Evolutionary conservation across 2,113 vertebrate species (phyloP), one percentile per base, ranked within the genome.

Genomic region (Phainopepla nitens): DNA sequence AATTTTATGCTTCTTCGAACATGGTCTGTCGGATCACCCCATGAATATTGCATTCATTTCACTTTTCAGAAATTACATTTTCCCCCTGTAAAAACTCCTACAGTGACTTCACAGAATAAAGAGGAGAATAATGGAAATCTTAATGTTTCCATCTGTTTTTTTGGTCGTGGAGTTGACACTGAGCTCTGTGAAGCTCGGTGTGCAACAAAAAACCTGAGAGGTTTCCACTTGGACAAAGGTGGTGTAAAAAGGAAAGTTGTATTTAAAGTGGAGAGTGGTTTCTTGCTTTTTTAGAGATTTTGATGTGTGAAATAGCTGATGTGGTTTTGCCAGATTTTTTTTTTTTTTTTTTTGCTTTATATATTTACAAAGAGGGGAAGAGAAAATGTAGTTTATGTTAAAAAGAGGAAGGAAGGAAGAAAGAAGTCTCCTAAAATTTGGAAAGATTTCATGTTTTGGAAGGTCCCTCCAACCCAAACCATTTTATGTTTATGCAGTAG

Each of bases 1-100:
- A 64, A 95, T 92, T 93, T 94, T 90, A 61, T 92, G 80, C 88
- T 87, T 13, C 78, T 93, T 92, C 86, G 27, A 96, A 93, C 33
- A 15, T 62, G 45, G 44, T 70, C 87, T 76, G 71, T 56, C 7
- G 11, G 73, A 83, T 96, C 84, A 88, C 51, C 60, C 44, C n/a
- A 10, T 73, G 71, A 73, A 87, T 94, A 87, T 70, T 79, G 11
- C 35, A 57, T 69, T 89, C 45, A 79, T 75, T 91, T 83, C 41
- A 56, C 54, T 89, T 73, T 58, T 21, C 84, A 72, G 65, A 87
- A 85, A 89, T 91, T 79, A 61, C 28, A 68, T 89, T 28, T 22
- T 3, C 56, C 14, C 24, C 25, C 33, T 23, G 2, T 28, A 57
- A 45, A 69, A 90, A 19, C 27, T 69, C 85, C 53, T 79, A 6